Evolutionary conservation across 2,888 invertebrate genomes (phyloP).

Genomic region (Drosophila acutilabella): DNA sequence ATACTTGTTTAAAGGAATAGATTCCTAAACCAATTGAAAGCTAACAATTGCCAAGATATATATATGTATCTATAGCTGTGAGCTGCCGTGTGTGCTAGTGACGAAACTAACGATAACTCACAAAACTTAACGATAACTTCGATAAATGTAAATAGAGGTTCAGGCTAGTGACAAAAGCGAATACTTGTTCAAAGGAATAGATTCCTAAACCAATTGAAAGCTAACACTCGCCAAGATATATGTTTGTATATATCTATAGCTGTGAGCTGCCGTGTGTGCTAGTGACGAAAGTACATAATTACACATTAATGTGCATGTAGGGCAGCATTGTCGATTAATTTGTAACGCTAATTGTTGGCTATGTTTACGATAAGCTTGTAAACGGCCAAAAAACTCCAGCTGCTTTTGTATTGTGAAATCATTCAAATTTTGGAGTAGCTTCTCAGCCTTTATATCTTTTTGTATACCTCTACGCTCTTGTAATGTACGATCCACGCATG

Average conservation of each 20-base stretch:
- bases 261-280: not conserved
- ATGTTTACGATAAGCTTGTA: constrained; percentile 32
- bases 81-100: not conserved
- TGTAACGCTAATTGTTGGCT: constrained; percentile 42
- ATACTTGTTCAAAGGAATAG: no score
- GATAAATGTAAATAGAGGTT: no score
- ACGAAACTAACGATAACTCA: not conserved
- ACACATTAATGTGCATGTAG: not conserved
- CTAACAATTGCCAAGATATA: no score
- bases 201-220: no score
- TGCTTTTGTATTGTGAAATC: constrained; percentile 45
- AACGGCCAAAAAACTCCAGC: constrained; percentile 44
- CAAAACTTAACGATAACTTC: no score
- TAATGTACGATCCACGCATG: constrained; percentile 35
- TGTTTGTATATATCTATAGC: no score
- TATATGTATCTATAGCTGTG: no score
- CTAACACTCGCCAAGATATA: no score
- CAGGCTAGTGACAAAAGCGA: no score
- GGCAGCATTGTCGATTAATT: constrained; percentile 19
- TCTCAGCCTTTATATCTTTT: constrained; percentile 12
- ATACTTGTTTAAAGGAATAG: no score
- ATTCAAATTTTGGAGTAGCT: constrained; percentile 29
- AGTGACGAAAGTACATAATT: not conserved
- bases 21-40: no score
- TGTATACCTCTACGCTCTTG: constrained; percentile 25